These are phyloP conservation scores for Erebia epiphron DNA, from an alignment of 2,888 invertebrate species.

Conservation along the genomic window DNA sequence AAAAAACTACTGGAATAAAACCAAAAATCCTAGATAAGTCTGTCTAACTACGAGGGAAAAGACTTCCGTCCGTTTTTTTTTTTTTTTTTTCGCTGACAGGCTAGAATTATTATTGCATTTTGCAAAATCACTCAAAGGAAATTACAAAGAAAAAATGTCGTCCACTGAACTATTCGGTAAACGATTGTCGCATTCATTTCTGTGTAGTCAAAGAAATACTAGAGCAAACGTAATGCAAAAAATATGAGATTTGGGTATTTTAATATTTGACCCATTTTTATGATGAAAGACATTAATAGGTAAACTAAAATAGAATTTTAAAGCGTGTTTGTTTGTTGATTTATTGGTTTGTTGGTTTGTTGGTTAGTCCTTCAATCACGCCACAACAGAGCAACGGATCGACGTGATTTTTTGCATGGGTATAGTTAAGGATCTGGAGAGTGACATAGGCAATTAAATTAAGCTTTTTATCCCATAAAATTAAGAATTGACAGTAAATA, in stretches of 20 bases:
- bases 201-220: constrained; percentile 52
- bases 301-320: not conserved
- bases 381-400: too few relatives aligned
- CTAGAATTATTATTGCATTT: constrained; percentile 52
- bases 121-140: constrained; percentile 49
- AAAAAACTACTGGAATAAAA: not conserved
- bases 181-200: constrained; percentile 45
- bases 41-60: not conserved
- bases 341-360: too few relatives aligned
- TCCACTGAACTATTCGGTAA: constrained; percentile 37
- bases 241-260: constrained; percentile 40
- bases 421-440: too few relatives aligned
- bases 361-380: too few relatives aligned
- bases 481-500: too few relatives aligned
- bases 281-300: not conserved
- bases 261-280: constrained; percentile 23
- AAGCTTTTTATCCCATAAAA: too few relatives aligned
- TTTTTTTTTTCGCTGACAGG: constrained; percentile 12
- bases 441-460: too few relatives aligned
- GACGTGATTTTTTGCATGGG: too few relatives aligned
- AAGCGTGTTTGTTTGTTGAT: too few relatives aligned
- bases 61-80: constrained; percentile 15
- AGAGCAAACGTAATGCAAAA: constrained; percentile 24
- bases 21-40: constrained; percentile 1
- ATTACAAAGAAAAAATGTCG: constrained; percentile 43